Base-by-base conservation (phyloP, 2,797 vertebrate genomes). In the Takifugu ocellatus region DNA sequence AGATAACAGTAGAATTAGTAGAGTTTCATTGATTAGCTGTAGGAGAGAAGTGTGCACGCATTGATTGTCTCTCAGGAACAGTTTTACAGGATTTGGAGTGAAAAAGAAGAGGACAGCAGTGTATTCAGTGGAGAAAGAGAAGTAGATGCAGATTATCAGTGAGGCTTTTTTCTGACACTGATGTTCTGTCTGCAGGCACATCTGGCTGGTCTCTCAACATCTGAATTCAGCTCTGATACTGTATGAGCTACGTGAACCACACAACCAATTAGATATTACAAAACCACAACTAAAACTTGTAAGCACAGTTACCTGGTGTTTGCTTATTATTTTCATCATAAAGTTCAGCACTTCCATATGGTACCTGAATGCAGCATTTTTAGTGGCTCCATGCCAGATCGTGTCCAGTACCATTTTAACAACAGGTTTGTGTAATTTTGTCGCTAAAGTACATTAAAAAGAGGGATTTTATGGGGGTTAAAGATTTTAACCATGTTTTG, bases 1-100 rank as follows among this genome's bases (percentile, higher is more conserved):
- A 81, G 87, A 88, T 88, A 88, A 81, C 63, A 51, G 70, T 65
- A 73, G 84, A 83, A 87, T 89, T 83, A 87, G 82, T 76, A 49
- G 66, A 70, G 64, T 72, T 56, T 59, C 77, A 89, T 89, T 84
- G 85, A 87, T 89, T 89, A 81, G 74, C 83, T 89, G 84, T 86
- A 84, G 65, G 79, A 77, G 53, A 63, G 67, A 68, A 75, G 77
- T 59, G 56, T 66, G 63, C 2, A 11, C 74, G 58, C 83, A 87
- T 87, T 75, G 87, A 89, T 87, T 71, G 11, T 33, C 73, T 83
- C 78, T 88, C 86, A 87, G 75, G 63, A 66, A 72, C 81, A 86
- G 79, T 89, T 89, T 88, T 86, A 79, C 79, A 61, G 29, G 52
- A 78, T 84, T 78, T 78, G 49, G 81, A 74, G 68, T 72, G 67